Evolutionary conservation across 2,888 invertebrate species (phyloP).

Genomic region (Hyalella azteca): DNA sequence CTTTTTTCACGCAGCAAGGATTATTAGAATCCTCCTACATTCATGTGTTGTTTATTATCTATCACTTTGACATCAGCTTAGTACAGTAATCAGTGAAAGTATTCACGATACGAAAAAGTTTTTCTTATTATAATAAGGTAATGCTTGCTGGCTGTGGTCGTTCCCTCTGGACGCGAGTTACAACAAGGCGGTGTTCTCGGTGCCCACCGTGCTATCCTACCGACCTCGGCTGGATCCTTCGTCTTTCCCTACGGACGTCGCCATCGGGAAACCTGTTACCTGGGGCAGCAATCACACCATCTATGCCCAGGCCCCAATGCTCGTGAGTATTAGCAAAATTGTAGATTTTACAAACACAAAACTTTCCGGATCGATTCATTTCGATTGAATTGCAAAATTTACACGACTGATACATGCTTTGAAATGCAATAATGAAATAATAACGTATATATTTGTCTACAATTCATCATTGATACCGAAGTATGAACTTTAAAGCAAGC

Average conservation of each 20-base stretch:
- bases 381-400: too few relatives aligned
- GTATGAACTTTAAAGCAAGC: too few relatives aligned
- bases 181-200: neutral
- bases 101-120: neutral
- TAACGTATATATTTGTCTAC: too few relatives aligned
- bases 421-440: too few relatives aligned
- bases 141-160: neutral
- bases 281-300: neutral
- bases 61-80: neutral
- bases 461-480: too few relatives aligned
- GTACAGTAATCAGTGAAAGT: neutral
- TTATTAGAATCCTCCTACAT: too few relatives aligned
- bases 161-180: constrained; percentile 9
- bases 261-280: neutral
- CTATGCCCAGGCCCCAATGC: neutral
- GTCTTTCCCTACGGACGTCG: neutral
- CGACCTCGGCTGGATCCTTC: neutral
- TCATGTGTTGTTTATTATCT: neutral
- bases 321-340: neutral
- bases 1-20: too few relatives aligned
- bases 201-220: neutral
- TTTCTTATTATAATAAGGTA: neutral
- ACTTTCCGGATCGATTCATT: too few relatives aligned
- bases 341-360: too few relatives aligned
- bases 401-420: too few relatives aligned